A percentile compares a stretch with the other conserved stretches of the same genome.
phyloP scores from a whole-genome alignment of 2,888 invertebrate species.

The Oligia strigilis region DNA sequence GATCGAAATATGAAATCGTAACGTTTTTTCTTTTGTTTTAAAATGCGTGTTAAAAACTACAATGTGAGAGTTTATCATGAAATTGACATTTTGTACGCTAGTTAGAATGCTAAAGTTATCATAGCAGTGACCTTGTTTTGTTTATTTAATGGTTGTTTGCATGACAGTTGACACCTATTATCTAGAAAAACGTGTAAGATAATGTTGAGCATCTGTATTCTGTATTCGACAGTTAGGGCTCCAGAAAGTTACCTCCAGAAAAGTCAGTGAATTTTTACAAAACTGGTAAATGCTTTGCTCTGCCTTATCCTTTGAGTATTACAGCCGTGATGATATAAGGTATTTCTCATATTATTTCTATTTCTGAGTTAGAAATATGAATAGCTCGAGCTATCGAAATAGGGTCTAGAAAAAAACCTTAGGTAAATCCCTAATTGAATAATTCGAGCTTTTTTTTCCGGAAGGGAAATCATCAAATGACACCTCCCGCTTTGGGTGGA shows the following conservation, averaged over 20 bases:
- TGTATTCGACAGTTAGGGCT: neutral
- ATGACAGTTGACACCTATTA: conserved; percentile 1
- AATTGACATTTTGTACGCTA: conserved; percentile 6
- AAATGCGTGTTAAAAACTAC: neutral
- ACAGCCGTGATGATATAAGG: neutral
- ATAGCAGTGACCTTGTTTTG: neutral
- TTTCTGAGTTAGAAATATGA: neutral
- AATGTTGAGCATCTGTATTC: neutral
- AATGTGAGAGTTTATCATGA: conserved; percentile 5
- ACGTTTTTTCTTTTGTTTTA: conserved; percentile 4
- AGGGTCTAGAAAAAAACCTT: too few relatives aligned
- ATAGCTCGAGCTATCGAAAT: too few relatives aligned
- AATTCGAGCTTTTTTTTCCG: too few relatives aligned
- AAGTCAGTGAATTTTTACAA: neutral
- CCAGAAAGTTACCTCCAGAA: neutral
- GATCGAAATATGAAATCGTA: conserved; percentile 23
- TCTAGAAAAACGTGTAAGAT: conserved; percentile 7
- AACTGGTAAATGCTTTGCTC: neutral
- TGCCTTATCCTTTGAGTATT: neutral
- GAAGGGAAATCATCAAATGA: too few relatives aligned
- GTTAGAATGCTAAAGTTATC: conserved; percentile 6
- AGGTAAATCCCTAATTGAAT: too few relatives aligned
- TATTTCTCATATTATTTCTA: neutral
- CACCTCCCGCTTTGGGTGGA: too few relatives aligned
- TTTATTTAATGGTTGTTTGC: neutral